phyloP scores from a whole-genome alignment of 1,140 invertebrate genomes.

The Cydia splendana region DNA sequence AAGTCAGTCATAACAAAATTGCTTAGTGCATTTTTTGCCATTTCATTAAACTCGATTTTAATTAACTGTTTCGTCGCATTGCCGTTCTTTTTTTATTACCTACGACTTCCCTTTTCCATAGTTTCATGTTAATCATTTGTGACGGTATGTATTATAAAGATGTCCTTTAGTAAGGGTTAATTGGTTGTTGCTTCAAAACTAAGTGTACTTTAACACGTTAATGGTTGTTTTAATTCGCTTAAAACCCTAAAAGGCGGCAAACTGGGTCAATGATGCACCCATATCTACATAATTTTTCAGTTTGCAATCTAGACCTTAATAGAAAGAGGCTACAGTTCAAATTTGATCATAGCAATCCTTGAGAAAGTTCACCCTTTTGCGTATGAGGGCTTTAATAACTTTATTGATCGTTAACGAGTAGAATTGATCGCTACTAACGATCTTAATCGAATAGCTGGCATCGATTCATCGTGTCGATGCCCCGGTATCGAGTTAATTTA shows the following conservation, averaged over 20 bases:
- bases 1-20: too few relatives aligned
- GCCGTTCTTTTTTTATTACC: too few relatives aligned
- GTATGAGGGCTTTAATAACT: slow-evolving; percentile 59
- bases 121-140: too few relatives aligned
- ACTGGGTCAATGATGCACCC: neutral
- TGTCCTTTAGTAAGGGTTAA: neutral
- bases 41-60: too few relatives aligned
- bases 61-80: too few relatives aligned
- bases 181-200: neutral
- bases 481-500: slow-evolving; percentile 70
- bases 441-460: slow-evolving; percentile 69
- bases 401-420: slow-evolving; percentile 67
- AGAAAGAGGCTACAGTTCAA: neutral
- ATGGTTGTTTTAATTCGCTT: slow-evolving; percentile 20
- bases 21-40: too few relatives aligned
- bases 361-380: neutral
- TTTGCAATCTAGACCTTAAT: neutral
- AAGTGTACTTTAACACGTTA: slow-evolving; percentile 1
- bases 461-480: slow-evolving; percentile 71
- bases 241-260: slow-evolving; percentile 20
- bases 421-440: slow-evolving; percentile 75
- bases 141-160: neutral
- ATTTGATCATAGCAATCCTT: neutral
- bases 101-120: too few relatives aligned
- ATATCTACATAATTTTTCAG: neutral